Base-by-base conservation (phyloP, 2,888 invertebrate species). In the Synanthedon tipuliformis region DNA sequence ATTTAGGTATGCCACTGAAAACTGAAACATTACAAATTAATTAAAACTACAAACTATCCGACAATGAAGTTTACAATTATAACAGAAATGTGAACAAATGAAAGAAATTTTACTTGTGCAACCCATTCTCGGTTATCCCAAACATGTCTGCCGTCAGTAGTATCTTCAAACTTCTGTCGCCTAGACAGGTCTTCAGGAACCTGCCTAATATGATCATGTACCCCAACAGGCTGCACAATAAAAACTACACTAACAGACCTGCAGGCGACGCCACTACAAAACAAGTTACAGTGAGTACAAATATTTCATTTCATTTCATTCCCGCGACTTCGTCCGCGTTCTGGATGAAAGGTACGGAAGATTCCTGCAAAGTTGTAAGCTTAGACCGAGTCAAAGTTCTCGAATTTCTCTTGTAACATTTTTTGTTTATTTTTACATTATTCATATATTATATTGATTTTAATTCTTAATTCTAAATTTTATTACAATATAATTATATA, bases 111-210 rank as follows among this genome's bases (percentile, higher is more conserved):
- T 48, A 51, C 16, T 23, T 54, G 41, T 15, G 8, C 51, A 34
- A n/a, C 45, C 13, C 49, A 50, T 48, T 45, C 16, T 64, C 66
- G 59, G 64, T 59, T 61, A 65, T 66, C 66, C 65, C 61, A n/a
- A 49, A 75, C 54, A 82, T 83, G 83, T 68, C 62, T 13, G n/a
- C 45, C 15, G 45, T 45, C 45, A 45, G 45, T n/a, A 66, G 61
- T 60, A 66, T 75, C 48, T 65, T 73, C 51, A 73, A 62, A 59
- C 50, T 64, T 41, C 58, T 73, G 16, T 57, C 66, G 40, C 56
- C 59, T n/a, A 63, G 62, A 53, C 60, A 62, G 41, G 51, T 60
- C 52, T 53, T 69, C 52, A 63, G 56, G 56, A 70, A 60, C 53
- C 56, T 61, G 16, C 53, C 57, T 13, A 51, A n/a, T 11, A 52